Evolutionary conservation across 1,140 invertebrate genomes (phyloP), one percentile per base, ranked within the genome.

Genomic region (Caerostris extrusa): DNA sequence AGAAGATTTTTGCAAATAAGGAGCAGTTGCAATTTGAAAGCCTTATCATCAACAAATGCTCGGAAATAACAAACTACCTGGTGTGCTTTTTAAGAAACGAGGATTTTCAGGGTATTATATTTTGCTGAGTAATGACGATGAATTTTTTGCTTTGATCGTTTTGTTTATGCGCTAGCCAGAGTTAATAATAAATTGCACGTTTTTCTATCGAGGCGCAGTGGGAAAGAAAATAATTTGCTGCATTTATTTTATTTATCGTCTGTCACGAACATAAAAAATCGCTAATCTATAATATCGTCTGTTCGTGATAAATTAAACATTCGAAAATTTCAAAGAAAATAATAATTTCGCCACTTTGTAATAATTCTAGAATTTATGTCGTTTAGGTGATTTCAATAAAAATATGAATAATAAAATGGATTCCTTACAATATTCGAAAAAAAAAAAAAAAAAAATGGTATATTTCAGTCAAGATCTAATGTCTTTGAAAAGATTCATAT

Each of bases 1-100:
- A 88, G 85, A 93, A 93, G 83, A 82, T 93, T 87, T 93, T 93
- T 88, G 92, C 86, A 93, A 93, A 92, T 92, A 85, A 86, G 58
- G 91, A 85, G 91, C 71, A 61, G 67, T 93, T 64, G 85, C 56
- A 60, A 71, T 93, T 93, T 93, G 92, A 89, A 89, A 93, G 69
- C 50, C 91, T 92, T 93, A 88, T 93, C 92, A 93, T 93, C 92
- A 93, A 93, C 92, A 82, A 93, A 88, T 93, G 64, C 69, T 69
- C 58, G 81, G 57, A 57, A 57, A 87, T 93, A 91, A 93, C 77
- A 81, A 93, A 88, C 92, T 93, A 77, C 83, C 55, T 82, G n/a
- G 90, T 17, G 55, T 88, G 58, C 61, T 91, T 91, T 90, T 60
- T 77, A 82, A 82, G 56, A 89, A 60, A 82, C 60, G 90, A 82